A percentile compares a stretch with the other conserved stretches of the same genome.
Evolutionary conservation across 1,140 invertebrate species (phyloP).

Genomic region (Aradophagus sp.): DNA sequence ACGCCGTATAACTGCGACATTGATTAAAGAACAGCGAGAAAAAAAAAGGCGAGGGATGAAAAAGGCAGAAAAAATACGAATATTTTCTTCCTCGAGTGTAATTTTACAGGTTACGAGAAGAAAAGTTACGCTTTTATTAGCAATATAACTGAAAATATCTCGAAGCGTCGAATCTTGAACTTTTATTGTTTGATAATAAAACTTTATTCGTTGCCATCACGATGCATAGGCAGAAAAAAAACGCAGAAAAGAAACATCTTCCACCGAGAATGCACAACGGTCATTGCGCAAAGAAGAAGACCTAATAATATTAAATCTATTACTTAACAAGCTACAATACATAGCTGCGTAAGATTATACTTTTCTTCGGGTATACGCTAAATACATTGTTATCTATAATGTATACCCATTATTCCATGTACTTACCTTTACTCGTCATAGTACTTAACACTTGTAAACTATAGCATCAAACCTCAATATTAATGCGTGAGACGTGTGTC

Average conservation of each 20-base stretch:
- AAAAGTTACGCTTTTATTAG: conserved; percentile 33
- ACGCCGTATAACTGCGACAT: no score
- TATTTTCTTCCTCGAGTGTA: conserved; percentile 43
- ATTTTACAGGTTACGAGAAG: conserved; percentile 26
- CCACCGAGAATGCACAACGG: conserved; percentile 67
- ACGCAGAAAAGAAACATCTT: no score
- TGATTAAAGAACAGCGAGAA: no score
- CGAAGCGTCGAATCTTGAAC: conserved; percentile 25
- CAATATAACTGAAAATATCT: conserved; percentile 25
- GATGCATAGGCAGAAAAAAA: conserved; percentile 22
- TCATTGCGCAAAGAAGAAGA: conserved; percentile 68
- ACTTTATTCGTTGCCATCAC: conserved; percentile 39
- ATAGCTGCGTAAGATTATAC: conserved; percentile 69
- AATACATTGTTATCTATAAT: conserved; percentile 67
- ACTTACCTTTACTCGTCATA: conserved; percentile 67
- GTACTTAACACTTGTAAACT: conserved; percentile 72
- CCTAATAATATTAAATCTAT: conserved; percentile 70
- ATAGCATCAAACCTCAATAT: conserved; percentile 71
- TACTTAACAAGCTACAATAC: conserved; percentile 69
- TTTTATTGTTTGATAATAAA: conserved; percentile 24
- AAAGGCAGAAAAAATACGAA: conserved; percentile 7
- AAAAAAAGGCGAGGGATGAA: conserved; percentile 16
- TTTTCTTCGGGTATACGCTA: conserved; percentile 69
- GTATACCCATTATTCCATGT: conserved; percentile 65
- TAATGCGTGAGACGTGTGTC: conserved; percentile 74